Evolutionary conservation across 2,888 invertebrate genomes (phyloP).

Genomic region (Galeruca laticollis): DNA sequence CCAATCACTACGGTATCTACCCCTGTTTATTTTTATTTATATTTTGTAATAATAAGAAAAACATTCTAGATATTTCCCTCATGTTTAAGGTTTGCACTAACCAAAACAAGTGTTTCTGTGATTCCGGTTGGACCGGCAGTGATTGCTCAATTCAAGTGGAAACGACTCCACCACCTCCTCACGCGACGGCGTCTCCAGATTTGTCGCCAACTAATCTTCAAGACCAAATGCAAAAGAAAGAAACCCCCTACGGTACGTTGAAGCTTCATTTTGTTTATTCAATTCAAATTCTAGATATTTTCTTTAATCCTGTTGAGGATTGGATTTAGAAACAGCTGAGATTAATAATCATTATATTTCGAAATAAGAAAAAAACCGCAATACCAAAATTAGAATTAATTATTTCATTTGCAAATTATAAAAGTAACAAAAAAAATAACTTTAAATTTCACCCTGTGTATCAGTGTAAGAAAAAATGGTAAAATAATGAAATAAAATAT

Average conservation of each 20-base stretch:
- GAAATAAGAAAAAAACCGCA: no score
- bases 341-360: not conserved
- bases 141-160: slow-evolving; percentile 87
- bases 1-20: no score
- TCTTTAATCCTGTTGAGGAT: not conserved
- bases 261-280: not conserved
- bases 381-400: no score
- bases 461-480: no score
- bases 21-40: not conserved
- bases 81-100: slow-evolving; percentile 90
- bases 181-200: slow-evolving; percentile 72
- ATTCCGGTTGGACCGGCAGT: slow-evolving; percentile 86
- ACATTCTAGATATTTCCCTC: no score
- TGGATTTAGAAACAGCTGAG: slow-evolving; percentile 4
- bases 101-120: slow-evolving; percentile 91
- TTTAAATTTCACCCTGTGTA: no score
- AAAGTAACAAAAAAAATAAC: no score
- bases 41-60: no score
- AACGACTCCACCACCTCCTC: slow-evolving; percentile 71
- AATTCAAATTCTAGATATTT: not conserved
- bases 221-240: slow-evolving; percentile 85
- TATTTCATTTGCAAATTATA: no score
- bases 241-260: slow-evolving; percentile 92
- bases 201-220: slow-evolving; percentile 65
- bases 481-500: no score